Conservation (phyloP, 64 coral and sea anemone genomes). For the Acropora yongei region DNA sequence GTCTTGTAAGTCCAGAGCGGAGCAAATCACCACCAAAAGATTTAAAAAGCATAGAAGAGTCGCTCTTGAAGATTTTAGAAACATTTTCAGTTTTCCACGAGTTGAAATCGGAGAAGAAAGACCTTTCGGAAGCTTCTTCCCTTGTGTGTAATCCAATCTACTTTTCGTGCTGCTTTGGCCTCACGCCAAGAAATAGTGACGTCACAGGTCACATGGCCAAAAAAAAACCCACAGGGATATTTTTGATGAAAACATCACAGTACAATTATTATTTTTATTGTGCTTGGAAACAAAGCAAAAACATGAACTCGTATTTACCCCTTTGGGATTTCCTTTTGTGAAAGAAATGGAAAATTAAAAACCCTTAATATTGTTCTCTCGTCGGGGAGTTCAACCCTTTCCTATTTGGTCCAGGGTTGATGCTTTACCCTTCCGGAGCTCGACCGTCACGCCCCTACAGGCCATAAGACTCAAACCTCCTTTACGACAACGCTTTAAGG, state of each 20-base stretch:
- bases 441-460: too few species aligned
- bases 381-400: too few species aligned
- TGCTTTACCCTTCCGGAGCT: too few species aligned
- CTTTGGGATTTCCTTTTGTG: neutral
- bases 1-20: slow-evolving; percentile 2
- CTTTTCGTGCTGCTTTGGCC: slow-evolving; percentile 2
- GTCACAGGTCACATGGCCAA: slow-evolving; percentile 57
- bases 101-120: slow-evolving; percentile 49
- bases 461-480: too few species aligned
- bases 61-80: slow-evolving; percentile 9
- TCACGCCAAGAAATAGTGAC: slow-evolving; percentile 49
- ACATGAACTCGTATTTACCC: slow-evolving; percentile 4
- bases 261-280: too few species aligned
- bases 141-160: slow-evolving; percentile 22
- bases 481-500: too few species aligned
- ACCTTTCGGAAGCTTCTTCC: neutral
- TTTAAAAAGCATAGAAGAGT: neutral
- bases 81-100: neutral
- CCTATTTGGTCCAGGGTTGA: too few species aligned
- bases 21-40: slow-evolving; percentile 9
- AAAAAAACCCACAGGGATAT: neutral
- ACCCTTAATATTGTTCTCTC: too few species aligned
- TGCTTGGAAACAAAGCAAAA: slow-evolving; percentile 5
- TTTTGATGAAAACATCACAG: neutral
- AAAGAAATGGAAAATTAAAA: neutral